Evolutionary conservation across 92 coral and sea anemone genomes (phyloP).

Genomic region (Galaxea fascicularis): DNA sequence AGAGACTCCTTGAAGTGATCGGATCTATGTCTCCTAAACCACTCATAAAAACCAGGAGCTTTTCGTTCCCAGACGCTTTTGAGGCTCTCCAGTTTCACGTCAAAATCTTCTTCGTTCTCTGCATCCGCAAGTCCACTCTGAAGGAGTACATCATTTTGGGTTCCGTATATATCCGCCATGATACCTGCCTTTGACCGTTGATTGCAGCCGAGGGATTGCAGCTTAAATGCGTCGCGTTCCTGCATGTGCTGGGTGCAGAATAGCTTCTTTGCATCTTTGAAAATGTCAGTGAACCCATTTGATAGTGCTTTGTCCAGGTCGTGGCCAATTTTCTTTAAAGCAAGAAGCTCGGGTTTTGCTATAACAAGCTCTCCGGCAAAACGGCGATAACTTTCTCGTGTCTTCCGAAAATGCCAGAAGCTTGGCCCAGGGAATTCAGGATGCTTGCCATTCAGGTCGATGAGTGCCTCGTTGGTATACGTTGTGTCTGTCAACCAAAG

Average conservation of each 20-base stretch:
- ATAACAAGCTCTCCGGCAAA: slow-evolving; percentile 65
- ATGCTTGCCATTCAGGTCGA: slow-evolving; percentile 45
- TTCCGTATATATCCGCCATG: slow-evolving; percentile 60
- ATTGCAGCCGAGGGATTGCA: slow-evolving; percentile 54
- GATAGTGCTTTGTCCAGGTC: slow-evolving; percentile 72
- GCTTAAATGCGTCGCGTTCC: slow-evolving; percentile 51
- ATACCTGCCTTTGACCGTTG: slow-evolving; percentile 26
- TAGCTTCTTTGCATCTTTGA: slow-evolving; percentile 56
- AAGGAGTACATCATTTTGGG: slow-evolving; percentile 45
- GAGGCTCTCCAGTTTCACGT: slow-evolving; percentile 52
- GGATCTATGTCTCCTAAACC: slow-evolving; percentile 33
- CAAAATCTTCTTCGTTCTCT: slow-evolving; percentile 57
- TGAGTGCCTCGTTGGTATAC: slow-evolving; percentile 64
- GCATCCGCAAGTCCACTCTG: slow-evolving; percentile 69
- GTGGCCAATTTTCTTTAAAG: slow-evolving; percentile 67
- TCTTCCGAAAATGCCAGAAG: slow-evolving; percentile 66
- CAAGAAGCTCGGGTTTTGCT: slow-evolving; percentile 61
- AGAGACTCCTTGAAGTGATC: slow-evolving; percentile 38
- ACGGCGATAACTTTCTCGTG: slow-evolving; percentile 52
- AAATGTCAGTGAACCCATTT: slow-evolving; percentile 61
- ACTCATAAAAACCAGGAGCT: slow-evolving; percentile 60
- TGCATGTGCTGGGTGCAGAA: slow-evolving; percentile 77
- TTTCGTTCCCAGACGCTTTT: slow-evolving; percentile 33
- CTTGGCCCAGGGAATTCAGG: slow-evolving; percentile 75
- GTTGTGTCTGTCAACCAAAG: slow-evolving; percentile 77